phyloP scores from a whole-genome alignment of 2,888 invertebrate species.

The Oscheius myriophilus region DNA sequence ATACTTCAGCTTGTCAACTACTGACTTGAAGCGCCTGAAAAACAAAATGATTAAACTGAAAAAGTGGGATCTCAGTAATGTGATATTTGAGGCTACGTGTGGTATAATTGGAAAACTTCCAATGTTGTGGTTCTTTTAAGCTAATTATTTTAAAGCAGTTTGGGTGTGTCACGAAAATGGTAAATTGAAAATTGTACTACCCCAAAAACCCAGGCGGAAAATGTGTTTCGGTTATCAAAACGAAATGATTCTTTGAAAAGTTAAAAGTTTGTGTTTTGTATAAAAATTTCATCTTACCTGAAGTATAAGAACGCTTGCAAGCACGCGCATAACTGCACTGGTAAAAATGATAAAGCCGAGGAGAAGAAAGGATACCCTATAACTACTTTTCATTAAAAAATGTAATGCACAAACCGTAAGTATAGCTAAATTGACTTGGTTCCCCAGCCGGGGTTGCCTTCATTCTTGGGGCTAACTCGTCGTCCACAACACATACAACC shows the following conservation, averaged over 20 bases:
- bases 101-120: no score
- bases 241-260: no score
- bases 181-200: no score
- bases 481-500: constrained; percentile 70
- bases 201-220: no score
- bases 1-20: constrained; percentile 56
- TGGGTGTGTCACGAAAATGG: no score
- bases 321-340: constrained; percentile 66
- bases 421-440: constrained; percentile 64
- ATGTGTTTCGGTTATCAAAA: no score
- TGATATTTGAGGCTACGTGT: no score
- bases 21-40: constrained; percentile 52
- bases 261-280: no score
- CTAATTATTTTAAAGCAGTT: no score
- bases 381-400: constrained; percentile 21
- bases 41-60: no score
- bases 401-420: constrained; percentile 62
- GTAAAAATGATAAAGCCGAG: constrained; percentile 64
- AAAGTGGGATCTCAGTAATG: no score
- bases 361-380: constrained; percentile 64
- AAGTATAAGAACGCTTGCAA: constrained; percentile 65
- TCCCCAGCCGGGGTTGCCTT: constrained; percentile 68
- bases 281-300: constrained; percentile 46
- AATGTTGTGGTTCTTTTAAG: no score
- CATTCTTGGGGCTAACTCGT: constrained; percentile 69